These are phyloP conservation scores for Meta bourneti DNA, from an alignment of 2,888 invertebrate species.

Conservation along the genomic window DNA sequence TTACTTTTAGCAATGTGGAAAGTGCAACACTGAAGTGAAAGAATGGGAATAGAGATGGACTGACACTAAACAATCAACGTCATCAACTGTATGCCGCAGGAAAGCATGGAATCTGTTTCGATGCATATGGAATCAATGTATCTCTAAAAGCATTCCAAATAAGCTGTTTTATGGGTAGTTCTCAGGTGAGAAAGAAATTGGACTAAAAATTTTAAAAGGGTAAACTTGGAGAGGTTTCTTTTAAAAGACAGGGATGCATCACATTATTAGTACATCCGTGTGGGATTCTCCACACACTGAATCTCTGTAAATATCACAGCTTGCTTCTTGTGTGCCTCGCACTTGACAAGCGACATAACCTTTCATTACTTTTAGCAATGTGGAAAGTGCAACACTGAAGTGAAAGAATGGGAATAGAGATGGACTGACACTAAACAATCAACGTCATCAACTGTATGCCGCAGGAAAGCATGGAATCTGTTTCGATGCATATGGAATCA, in stretches of 20 bases:
- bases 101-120: background rate
- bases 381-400: slow-evolving; percentile 8
- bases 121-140: background rate
- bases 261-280: slow-evolving; percentile 28
- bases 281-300: slow-evolving; percentile 1
- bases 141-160: too few relatives aligned
- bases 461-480: background rate
- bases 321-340: background rate
- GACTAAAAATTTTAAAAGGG: too few relatives aligned
- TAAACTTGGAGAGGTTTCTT: background rate
- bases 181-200: too few relatives aligned
- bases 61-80: slow-evolving; percentile 2
- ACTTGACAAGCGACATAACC: slow-evolving; percentile 37
- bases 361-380: slow-evolving; percentile 37
- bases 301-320: slow-evolving; percentile 2
- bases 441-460: background rate
- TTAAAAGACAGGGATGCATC: background rate
- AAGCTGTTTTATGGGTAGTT: too few relatives aligned
- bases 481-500: background rate
- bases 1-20: slow-evolving; percentile 37
- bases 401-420: background rate
- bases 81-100: background rate
- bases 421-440: slow-evolving; percentile 1
- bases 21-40: background rate
- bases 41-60: background rate